Base-by-base conservation (phyloP, 2,888 invertebrate species). In the Campaea margaritaria region DNA sequence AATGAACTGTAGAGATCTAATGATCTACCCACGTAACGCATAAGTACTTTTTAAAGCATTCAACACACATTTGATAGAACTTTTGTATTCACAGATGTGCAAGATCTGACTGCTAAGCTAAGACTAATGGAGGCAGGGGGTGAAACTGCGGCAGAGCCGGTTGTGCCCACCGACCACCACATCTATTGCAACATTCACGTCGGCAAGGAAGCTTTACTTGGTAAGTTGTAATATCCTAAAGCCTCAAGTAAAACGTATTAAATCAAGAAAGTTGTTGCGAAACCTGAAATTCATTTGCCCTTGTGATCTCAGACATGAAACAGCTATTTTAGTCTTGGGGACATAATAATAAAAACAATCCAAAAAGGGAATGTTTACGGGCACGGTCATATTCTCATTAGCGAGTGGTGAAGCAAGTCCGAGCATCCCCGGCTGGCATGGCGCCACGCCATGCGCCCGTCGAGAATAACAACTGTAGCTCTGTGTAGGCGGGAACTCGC, bases 81-180 rank as follows among this genome's bases (percentile, higher is more conserved):
- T 11, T 48, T 16, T 48, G 34, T 78, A 52, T 91, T 93, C 77
- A 55, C 94, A 94, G 95, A 95, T 85, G 94, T 95, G 70, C 95
- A 95, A 83, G 95, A 95, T 83, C 91, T 95, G 75, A 95, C 95
- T 70, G 95, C 95, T 47, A 94, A 94, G 81, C 87, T 95, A 79
- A 95, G 94, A 78, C 85, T 95, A 66, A 95, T 95, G 95, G 92
- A 92, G 70, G 83, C 88, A 11, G 91, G 91, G 16, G 81, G 80
- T n/a, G 88, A 87, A 59, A 60, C 83, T 38, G 78, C 85, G 63
- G 76, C 80, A 11, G 88, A 86, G 80, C 87, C 87, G 28, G 84
- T 79, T 69, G 82, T 74, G 67, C 79, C 85, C 69, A 83, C 87
- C 66, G 89, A 89, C 62, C 91, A 89, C 67, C 91, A 92, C 76